Base-by-base conservation (phyloP, 2,797 vertebrate species). In the Eupleurogrammus muticus region DNA sequence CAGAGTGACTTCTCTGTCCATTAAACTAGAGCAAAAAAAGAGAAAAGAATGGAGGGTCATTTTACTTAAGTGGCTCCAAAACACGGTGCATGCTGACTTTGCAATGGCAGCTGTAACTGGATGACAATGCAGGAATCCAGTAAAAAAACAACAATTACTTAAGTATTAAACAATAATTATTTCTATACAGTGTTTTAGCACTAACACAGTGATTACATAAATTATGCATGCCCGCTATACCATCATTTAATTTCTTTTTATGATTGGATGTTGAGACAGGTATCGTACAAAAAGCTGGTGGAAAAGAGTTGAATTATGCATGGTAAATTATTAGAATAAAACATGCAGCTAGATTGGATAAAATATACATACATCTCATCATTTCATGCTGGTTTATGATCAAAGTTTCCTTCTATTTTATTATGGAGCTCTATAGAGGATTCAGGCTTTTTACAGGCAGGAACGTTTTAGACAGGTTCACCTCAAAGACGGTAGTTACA, bases 1-100 rank as follows among this genome's bases (percentile, higher is more conserved):
- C 44, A 99, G 90, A 16, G 96, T 94, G 77, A 99, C 97, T 90
- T 99, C 97, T 73, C 97, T 94, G 89, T 99, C 97, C 96, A 98
- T 98, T 66, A 98, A 94, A 91, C 97, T 98, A 62, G 47, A 63
- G 46, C 42, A 65, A 70, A 36, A 20, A 60, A 16, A 81, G 11
- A 81, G 24, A 63, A 9, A 67, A 62, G 11, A 67, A 32, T 54
- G 5, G 2, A 40, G 5, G 14, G 68, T 46, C 2, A 57, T 69
- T 79, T 53, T 23, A 51, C 53, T 56, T 53, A 40, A 21, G 13
- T 40, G 9, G 54, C 42, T 64, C n/a, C 34, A 13, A 53, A 38
- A 58, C 19, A 52, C 10, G 36, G 32, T 70, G 56, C 16, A 60
- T 12, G 44, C 66, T 56, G 61, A 81, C 23, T 70, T 56, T 60